These are phyloP conservation scores for Boleophthalmus pectinirostris DNA, from an alignment of 2,113 vertebrate genomes.

Conservation along the genomic window DNA sequence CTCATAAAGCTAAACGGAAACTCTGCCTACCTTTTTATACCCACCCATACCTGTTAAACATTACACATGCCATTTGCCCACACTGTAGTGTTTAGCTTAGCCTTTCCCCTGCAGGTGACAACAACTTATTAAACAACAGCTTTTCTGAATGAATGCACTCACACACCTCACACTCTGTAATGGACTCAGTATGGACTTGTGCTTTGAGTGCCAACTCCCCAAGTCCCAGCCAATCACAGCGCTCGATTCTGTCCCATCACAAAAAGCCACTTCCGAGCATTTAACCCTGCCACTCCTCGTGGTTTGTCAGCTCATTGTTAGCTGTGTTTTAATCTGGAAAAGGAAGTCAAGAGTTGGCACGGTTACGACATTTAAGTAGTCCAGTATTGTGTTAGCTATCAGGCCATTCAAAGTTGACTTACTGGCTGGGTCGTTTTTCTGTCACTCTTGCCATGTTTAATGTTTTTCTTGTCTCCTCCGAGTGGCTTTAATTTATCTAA, in stretches of 20 bases:
- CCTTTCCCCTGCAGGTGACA: slow-evolving; percentile 19
- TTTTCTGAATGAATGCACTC: slow-evolving; percentile 28
- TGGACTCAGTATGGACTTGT: slow-evolving; percentile 56
- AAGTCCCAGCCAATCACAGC: slow-evolving; percentile 49
- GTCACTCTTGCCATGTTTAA: slow-evolving; percentile 39
- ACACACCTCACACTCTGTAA: slow-evolving; percentile 43
- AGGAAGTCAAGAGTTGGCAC: slow-evolving; percentile 43
- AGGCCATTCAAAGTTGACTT: slow-evolving; percentile 34
- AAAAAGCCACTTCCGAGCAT: slow-evolving; percentile 53
- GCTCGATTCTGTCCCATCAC: slow-evolving; percentile 41
- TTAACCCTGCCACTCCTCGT: slow-evolving; percentile 40
- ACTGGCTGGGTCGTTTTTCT: slow-evolving; percentile 42
- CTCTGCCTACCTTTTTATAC: background rate
- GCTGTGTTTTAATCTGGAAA: slow-evolving; percentile 34
- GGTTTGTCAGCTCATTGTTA: slow-evolving; percentile 64
- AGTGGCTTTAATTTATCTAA: slow-evolving; percentile 56
- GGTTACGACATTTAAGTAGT: slow-evolving; percentile 37
- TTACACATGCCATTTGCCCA: slow-evolving; percentile 27
- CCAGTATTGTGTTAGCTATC: slow-evolving; percentile 36
- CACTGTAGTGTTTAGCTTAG: slow-evolving; percentile 27
- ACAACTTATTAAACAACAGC: slow-evolving; percentile 48
- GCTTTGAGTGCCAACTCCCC: slow-evolving; percentile 43
- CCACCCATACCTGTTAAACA: slow-evolving; percentile 36
- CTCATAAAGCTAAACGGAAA: background rate
- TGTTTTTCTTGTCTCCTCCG: slow-evolving; percentile 43